phyloP scores from a whole-genome alignment of 2,113 vertebrate genomes.

The Typhlomys cinereus region DNA sequence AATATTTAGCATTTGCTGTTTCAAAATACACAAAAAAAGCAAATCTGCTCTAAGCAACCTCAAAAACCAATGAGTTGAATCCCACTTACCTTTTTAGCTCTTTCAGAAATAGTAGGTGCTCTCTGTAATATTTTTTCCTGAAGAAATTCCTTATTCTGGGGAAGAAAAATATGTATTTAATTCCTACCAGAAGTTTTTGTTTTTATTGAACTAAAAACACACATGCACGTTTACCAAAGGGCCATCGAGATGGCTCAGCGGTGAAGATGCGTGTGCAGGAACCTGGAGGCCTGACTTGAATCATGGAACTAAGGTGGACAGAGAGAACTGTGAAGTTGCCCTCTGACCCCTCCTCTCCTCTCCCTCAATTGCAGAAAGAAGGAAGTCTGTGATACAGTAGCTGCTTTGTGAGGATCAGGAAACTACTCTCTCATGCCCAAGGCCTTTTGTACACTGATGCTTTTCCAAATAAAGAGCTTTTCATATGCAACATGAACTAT shows the following conservation, averaged over 20 bases:
- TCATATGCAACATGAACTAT: neutral
- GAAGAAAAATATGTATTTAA: slow-evolving; percentile 45
- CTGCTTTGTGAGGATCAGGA: neutral
- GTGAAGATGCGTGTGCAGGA: too few relatives aligned
- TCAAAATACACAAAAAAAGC: neutral
- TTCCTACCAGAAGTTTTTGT: slow-evolving; percentile 25
- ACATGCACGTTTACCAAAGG: neutral
- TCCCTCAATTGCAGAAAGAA: too few relatives aligned
- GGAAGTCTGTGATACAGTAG: neutral
- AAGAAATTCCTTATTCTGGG: slow-evolving; percentile 96
- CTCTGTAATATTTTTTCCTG: slow-evolving; percentile 94
- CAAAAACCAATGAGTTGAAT: slow-evolving; percentile 14
- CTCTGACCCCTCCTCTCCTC: neutral
- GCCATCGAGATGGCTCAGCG: too few relatives aligned
- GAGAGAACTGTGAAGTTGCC: too few relatives aligned
- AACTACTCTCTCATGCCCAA: neutral
- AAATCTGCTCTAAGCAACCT: neutral
- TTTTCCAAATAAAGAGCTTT: neutral
- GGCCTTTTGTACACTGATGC: neutral
- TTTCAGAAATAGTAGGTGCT: slow-evolving; percentile 96
- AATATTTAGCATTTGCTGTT: neutral
- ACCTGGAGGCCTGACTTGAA: too few relatives aligned
- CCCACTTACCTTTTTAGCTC: slow-evolving; percentile 92
- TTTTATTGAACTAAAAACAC: neutral
- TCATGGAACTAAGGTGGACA: too few relatives aligned